Evolutionary conservation across 2,888 invertebrate genomes (phyloP), one percentile per base, ranked within the genome.

Genomic region (Norana najaformis): DNA sequence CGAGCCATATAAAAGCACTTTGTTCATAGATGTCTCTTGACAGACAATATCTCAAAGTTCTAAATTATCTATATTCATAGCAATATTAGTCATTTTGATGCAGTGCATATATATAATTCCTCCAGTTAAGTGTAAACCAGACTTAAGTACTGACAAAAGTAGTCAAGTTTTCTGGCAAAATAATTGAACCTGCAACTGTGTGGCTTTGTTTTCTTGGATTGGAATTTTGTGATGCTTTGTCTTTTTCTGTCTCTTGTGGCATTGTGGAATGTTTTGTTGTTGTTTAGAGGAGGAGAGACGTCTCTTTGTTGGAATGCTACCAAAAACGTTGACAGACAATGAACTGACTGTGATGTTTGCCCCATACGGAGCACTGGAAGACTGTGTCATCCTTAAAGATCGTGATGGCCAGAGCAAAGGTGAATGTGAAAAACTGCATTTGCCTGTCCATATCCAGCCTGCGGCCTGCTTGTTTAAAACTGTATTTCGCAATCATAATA

Each of bases 341-440:
- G 90, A 90, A 34, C 83, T 90, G 39, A 47, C 37, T 8, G 69
- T 69, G 16, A 37, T 89, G 89, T 89, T 69, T 34, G 38, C 47
- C 34, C 90, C 90, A 18, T 90, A 82, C 30, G 90, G 90, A 41
- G 90, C 90, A 3, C 82, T 90, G 6, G 89, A 90, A 34, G 89
- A 90, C 37, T 90, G 90, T 34, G 90, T 90, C n/a, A 88, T 90
- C 83, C 90, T 90, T 11, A 89, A 83, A 37, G 90, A 90, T 83
- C 82, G 89, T 30, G 90, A 90, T 88, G 90, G 90, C 83, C 82
- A 83, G 37, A 90, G 90, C 69, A 90, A 90, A 90, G 90, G 90
- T 90, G 20, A 20, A 83, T 23, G 20, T 85, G 8, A 69, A 30
- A 47, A 47, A 47, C 1, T 47, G 47, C 20, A 23, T 23, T 41